Conservation (phyloP, 2,113 vertebrate genomes). For the Donacobius atricapilla region DNA sequence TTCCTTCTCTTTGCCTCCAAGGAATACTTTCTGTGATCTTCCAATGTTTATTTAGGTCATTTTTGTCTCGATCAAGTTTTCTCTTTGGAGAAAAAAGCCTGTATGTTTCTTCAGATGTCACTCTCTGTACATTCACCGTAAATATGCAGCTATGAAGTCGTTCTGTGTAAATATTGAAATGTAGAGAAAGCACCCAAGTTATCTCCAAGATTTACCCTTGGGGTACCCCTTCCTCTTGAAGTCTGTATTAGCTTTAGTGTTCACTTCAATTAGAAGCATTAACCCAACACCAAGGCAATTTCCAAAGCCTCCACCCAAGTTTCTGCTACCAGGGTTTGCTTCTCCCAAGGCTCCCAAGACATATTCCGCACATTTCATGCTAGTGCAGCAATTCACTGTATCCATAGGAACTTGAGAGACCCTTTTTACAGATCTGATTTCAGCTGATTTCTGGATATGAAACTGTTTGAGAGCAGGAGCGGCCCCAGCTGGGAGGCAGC, state of each 20-base stretch:
- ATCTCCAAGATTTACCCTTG: conserved; percentile 10
- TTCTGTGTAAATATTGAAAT: neutral
- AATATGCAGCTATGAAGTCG: neutral
- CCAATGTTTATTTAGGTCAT: conserved; percentile 25
- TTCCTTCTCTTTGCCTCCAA: conserved; percentile 20
- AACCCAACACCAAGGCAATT: neutral
- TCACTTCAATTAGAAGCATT: conserved; percentile 9
- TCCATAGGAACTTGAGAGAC: neutral
- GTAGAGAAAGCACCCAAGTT: neutral
- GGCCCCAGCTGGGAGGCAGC: neutral
- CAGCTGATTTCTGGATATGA: neutral
- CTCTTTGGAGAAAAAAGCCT: conserved; percentile 19
- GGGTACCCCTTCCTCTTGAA: neutral
- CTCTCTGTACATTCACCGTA: neutral
- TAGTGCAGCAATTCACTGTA: neutral
- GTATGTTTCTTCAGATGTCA: neutral
- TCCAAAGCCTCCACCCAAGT: conserved; percentile 1
- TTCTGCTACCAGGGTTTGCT: neutral
- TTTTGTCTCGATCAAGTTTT: conserved; percentile 23
- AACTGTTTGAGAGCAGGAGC: neutral
- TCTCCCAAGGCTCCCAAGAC: neutral
- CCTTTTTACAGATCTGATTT: neutral
- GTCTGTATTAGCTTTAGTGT: neutral
- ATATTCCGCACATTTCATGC: neutral
- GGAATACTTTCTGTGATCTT: conserved; percentile 13